Evolutionary conservation across 1,140 invertebrate species (phyloP).

Genomic region (Delia radicum): DNA sequence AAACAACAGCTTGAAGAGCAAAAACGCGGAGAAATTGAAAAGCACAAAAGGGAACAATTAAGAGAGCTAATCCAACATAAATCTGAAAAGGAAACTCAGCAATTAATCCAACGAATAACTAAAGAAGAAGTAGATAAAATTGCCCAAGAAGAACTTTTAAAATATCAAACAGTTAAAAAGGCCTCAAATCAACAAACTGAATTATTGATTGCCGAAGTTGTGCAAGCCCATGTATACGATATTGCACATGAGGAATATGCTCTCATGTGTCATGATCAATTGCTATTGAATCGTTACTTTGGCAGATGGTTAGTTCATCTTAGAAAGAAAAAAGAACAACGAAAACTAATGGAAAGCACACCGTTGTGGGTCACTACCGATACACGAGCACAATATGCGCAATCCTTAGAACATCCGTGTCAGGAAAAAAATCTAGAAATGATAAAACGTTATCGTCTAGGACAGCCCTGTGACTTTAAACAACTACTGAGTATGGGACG

Average conservation of each 20-base stretch:
- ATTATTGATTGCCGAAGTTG: not conserved
- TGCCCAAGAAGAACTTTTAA: not conserved
- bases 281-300: slow-evolving; percentile 29
- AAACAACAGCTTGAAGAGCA: not conserved
- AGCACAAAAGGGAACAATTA: not conserved
- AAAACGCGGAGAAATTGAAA: not conserved
- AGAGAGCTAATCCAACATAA: not conserved
- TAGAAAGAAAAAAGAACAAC: slow-evolving; percentile 15
- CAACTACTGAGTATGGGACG: slow-evolving; percentile 28
- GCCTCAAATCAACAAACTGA: slow-evolving; percentile 23
- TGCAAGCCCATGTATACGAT: slow-evolving; percentile 10
- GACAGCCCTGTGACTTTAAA: slow-evolving; percentile 39
- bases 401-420: slow-evolving; percentile 33
- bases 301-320: slow-evolving; percentile 24
- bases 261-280: slow-evolving; percentile 26
- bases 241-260: slow-evolving; percentile 35
- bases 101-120: not conserved
- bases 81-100: not conserved
- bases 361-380: slow-evolving; percentile 30
- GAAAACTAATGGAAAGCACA: slow-evolving; percentile 30
- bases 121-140: slow-evolving; percentile 1
- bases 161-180: not conserved
- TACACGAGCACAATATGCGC: slow-evolving; percentile 27
- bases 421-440: slow-evolving; percentile 34
- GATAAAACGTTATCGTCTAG: slow-evolving; percentile 45